Conservation (phyloP, 2,797 vertebrate species). For the Anolis apletophallus region DNA sequence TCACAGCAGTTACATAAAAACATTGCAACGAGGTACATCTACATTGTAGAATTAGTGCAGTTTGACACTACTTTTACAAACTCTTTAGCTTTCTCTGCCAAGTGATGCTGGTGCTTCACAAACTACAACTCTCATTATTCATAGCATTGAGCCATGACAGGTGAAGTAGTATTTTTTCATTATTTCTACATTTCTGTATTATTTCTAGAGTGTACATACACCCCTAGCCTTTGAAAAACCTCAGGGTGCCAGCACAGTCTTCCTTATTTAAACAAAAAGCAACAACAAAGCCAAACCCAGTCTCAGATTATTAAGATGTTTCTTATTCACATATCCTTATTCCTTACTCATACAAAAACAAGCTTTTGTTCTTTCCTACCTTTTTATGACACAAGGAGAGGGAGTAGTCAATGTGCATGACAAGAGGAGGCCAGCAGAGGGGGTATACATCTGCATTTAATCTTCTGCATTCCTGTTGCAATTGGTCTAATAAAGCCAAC, state of each 20-base stretch:
- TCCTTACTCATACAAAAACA: not conserved
- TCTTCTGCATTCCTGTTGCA: not conserved
- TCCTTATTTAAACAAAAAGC: constrained; percentile 10
- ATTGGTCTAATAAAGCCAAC: constrained; percentile 13
- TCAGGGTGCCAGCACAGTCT: not conserved
- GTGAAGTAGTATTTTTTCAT: not conserved
- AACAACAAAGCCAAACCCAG: not conserved
- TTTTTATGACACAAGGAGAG: not conserved
- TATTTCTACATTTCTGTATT: not conserved
- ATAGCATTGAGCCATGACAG: too few relatives aligned
- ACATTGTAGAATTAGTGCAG: too few relatives aligned
- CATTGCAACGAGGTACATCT: too few relatives aligned
- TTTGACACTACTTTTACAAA: too few relatives aligned
- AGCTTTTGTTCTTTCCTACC: constrained; percentile 13
- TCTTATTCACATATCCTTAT: constrained; percentile 20
- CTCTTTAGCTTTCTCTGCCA: too few relatives aligned
- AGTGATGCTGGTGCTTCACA: too few relatives aligned
- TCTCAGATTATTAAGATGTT: constrained; percentile 22
- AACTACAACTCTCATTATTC: too few relatives aligned
- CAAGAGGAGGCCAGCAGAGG: constrained; percentile 68
- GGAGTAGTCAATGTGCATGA: constrained; percentile 30
- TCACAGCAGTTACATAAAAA: too few relatives aligned
- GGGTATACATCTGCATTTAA: constrained; percentile 53
- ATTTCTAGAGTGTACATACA: too few relatives aligned
- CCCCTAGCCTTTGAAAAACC: not conserved